Conservation (phyloP, 1,140 invertebrate species). For the Zaprionus africanus region DNA sequence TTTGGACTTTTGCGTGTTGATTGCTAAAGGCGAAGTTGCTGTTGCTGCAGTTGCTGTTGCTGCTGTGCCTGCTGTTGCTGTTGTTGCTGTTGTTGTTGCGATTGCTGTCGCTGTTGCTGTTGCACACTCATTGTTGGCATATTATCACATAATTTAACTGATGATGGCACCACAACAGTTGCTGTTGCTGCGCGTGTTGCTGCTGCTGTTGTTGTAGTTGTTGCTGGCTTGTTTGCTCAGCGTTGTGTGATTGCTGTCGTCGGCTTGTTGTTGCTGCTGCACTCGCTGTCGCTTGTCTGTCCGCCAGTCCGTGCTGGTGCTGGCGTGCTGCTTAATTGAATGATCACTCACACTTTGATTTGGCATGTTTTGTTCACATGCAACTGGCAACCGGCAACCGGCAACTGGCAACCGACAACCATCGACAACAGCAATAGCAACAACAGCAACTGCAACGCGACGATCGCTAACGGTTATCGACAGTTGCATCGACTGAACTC, state of each 20-base stretch:
- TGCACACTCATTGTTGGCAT: slow-evolving; percentile 82
- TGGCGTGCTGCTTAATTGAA: slow-evolving; percentile 79
- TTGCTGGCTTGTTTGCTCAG: slow-evolving; percentile 48
- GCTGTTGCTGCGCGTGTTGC: slow-evolving; percentile 24
- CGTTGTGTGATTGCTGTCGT: slow-evolving; percentile 61
- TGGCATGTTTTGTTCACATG: slow-evolving; percentile 67
- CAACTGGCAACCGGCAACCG: slow-evolving; percentile 14
- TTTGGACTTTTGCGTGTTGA: slow-evolving; percentile 80
- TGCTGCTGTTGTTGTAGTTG: slow-evolving; percentile 22
- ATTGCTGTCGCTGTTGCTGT: slow-evolving; percentile 49
- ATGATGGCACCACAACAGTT: slow-evolving; percentile 67
- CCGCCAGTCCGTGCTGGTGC: slow-evolving; percentile 20
- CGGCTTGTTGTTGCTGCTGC: slow-evolving; percentile 35
- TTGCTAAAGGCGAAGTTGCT: slow-evolving; percentile 60
- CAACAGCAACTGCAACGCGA: slow-evolving; percentile 20
- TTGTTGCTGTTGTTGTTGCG: slow-evolving; percentile 33
- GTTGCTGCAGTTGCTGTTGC: slow-evolving; percentile 20
- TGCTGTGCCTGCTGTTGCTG: slow-evolving; percentile 29
- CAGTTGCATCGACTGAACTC: slow-evolving; percentile 47
- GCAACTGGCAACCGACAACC: slow-evolving; percentile 25
- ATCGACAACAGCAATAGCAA: background rate
- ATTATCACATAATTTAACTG: slow-evolving; percentile 83
- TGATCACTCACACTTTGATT: slow-evolving; percentile 82
- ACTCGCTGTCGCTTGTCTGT: slow-evolving; percentile 16
- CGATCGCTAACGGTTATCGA: slow-evolving; percentile 55